phyloP scores from a whole-genome alignment of 2,888 invertebrate genomes.

The Mythimna loreyi region DNA sequence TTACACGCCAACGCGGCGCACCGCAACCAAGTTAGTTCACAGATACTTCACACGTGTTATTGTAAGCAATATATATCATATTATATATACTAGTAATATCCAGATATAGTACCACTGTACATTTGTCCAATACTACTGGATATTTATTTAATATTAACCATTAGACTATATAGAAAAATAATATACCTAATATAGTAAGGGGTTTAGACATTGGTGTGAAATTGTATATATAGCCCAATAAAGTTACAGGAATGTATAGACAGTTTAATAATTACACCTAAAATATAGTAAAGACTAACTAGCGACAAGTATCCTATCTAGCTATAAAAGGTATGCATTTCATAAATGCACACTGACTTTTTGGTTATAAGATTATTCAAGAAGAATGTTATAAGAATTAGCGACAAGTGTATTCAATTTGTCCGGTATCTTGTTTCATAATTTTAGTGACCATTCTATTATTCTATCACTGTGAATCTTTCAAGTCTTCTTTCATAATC shows the following conservation, averaged over 20 bases:
- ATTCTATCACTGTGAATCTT: slow-evolving; percentile 63
- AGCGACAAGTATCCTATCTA: slow-evolving; percentile 77
- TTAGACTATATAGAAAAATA: slow-evolving; percentile 61
- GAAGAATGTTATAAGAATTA: slow-evolving; percentile 62
- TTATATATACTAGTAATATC: slow-evolving; percentile 52
- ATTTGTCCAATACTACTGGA: slow-evolving; percentile 53
- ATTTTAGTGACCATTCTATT: slow-evolving; percentile 58
- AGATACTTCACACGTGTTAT: slow-evolving; percentile 60
- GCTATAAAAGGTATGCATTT: slow-evolving; percentile 80
- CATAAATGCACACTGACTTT: slow-evolving; percentile 83
- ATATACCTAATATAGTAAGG: slow-evolving; percentile 60
- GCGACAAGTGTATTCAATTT: slow-evolving; percentile 53
- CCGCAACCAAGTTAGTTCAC: slow-evolving; percentile 66
- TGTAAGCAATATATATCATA: slow-evolving; percentile 63
- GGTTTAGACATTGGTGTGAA: slow-evolving; percentile 69
- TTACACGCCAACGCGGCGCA: slow-evolving; percentile 64
- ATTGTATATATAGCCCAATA: slow-evolving; percentile 69
- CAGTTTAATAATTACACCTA: slow-evolving; percentile 69
- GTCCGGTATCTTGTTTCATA: slow-evolving; percentile 35
- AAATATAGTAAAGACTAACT: slow-evolving; percentile 73
- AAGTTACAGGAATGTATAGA: slow-evolving; percentile 80
- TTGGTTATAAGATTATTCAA: slow-evolving; percentile 72
- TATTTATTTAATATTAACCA: slow-evolving; percentile 51
- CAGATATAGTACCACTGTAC: slow-evolving; percentile 63
- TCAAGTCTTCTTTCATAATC: slow-evolving; percentile 67